Percentiles rank a stretch among this genome's conserved stretches.
phyloP scores from a whole-genome alignment of 2,797 vertebrate genomes.

The Staurois parvus region DNA sequence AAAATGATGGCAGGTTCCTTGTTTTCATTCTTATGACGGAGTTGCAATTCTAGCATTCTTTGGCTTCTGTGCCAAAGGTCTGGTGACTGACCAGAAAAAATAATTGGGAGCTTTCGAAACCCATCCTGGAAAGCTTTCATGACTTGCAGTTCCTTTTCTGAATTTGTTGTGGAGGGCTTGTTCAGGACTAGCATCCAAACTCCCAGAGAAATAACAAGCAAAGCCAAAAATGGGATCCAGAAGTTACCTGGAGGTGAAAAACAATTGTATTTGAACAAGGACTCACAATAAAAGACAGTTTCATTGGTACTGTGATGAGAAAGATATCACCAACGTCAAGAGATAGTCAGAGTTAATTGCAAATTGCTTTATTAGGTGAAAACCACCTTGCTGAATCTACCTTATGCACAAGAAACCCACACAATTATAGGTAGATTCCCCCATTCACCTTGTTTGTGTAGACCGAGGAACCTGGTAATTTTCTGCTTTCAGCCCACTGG shows the following conservation, averaged over 20 bases:
- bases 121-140: slow-evolving; percentile 64
- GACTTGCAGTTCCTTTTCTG: background rate
- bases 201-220: background rate
- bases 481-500: no score
- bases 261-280: background rate
- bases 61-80: slow-evolving; percentile 83
- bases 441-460: no score
- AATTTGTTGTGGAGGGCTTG: background rate
- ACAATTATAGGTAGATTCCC: no score
- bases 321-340: no score
- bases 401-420: no score
- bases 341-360: no score
- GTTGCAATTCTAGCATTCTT: slow-evolving; percentile 81
- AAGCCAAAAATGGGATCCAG: background rate
- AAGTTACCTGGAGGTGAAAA: background rate
- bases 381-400: no score
- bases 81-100: slow-evolving; percentile 81
- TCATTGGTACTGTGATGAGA: no score
- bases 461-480: no score
- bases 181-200: background rate
- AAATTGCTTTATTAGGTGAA: no score
- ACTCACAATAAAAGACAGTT: no score
- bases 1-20: slow-evolving; percentile 88
- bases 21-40: slow-evolving; percentile 74
- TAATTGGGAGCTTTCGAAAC: slow-evolving; percentile 67